phyloP scores from a whole-genome alignment of 2,888 invertebrate genomes.

The Drosophila pseudotakahashii region DNA sequence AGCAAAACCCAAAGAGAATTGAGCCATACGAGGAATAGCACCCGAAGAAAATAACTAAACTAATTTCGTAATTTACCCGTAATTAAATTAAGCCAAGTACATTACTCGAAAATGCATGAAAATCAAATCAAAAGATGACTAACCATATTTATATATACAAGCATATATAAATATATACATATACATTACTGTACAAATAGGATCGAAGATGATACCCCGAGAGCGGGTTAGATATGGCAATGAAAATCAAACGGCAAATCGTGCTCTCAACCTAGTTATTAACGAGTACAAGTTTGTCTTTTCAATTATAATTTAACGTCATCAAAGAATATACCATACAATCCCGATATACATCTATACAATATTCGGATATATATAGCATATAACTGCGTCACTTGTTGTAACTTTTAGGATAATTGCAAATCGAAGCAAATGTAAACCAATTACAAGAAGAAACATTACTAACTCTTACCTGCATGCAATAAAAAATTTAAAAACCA shows the following conservation, averaged over 20 bases:
- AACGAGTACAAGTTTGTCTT: constrained; percentile 45
- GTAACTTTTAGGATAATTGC: constrained; percentile 68
- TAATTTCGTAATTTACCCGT: constrained; percentile 32
- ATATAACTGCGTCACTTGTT: constrained; percentile 68
- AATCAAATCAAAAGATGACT: constrained; percentile 40
- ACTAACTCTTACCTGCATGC: constrained; percentile 81
- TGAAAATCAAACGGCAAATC: constrained; percentile 31
- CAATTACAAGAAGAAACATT: constrained; percentile 50
- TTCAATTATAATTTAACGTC: constrained; percentile 50
- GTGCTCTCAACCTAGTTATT: constrained; percentile 33
- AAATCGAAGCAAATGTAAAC: constrained; percentile 51
- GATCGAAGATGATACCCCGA: constrained; percentile 37
- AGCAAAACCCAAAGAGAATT: constrained; percentile 59
- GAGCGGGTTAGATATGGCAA: constrained; percentile 21
- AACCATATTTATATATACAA: constrained; percentile 35
- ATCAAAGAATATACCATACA: constrained; percentile 42
- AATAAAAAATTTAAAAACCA: constrained; percentile 67
- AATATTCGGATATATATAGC: constrained; percentile 47
- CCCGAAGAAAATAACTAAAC: constrained; percentile 21
- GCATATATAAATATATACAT: constrained; percentile 24
- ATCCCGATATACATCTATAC: constrained; percentile 43
- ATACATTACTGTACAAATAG: constrained; percentile 63
- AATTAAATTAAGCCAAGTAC: constrained; percentile 42
- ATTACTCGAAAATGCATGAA: constrained; percentile 48
- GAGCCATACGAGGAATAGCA: constrained; percentile 64